These are phyloP conservation scores for Thamnaconus septentrionalis DNA, from an alignment of 2,113 vertebrate genomes.

Conservation along the genomic window DNA sequence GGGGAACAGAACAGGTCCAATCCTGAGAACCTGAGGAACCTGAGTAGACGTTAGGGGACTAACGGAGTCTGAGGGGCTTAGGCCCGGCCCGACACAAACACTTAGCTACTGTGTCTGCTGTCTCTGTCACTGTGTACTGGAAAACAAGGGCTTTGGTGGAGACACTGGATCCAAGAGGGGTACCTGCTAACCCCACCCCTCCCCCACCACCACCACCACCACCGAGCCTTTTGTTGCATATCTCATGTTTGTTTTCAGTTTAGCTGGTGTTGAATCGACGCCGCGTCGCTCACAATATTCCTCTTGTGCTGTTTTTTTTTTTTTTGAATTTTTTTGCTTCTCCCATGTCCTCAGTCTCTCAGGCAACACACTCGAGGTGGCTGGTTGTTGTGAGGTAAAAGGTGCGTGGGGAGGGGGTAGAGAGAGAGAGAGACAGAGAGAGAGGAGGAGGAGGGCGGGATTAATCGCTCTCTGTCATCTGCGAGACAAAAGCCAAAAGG, in stretches of 20 bases:
- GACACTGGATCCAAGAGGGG: constrained; percentile 51
- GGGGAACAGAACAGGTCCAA: constrained; percentile 53
- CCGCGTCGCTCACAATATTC: constrained; percentile 53
- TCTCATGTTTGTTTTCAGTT: constrained; percentile 63
- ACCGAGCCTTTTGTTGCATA: constrained; percentile 50
- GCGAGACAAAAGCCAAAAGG: constrained; percentile 23
- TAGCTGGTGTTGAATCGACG: constrained; percentile 49
- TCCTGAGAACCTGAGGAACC: constrained; percentile 69
- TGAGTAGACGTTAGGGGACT: constrained; percentile 70
- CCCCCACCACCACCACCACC: constrained; percentile 23
- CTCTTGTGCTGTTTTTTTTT: constrained; percentile 49
- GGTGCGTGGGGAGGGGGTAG: constrained; percentile 7
- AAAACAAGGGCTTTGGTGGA: constrained; percentile 73
- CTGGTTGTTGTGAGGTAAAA: constrained; percentile 22
- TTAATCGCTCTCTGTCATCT: constrained; percentile 36
- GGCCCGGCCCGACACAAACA: constrained; percentile 69
- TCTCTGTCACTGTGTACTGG: constrained; percentile 71
- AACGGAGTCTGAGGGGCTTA: constrained; percentile 70
- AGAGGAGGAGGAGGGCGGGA: background rate
- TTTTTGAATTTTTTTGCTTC: constrained; percentile 22
- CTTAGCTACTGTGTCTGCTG: constrained; percentile 70
- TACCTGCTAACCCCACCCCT: constrained; percentile 22
- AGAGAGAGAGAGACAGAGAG: no score
- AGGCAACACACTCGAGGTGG: constrained; percentile 27
- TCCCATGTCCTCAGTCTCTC: no score